These are phyloP conservation scores for Ichneumoninae sp. DNA, from an alignment of 2,888 invertebrate species.

Conservation along the genomic window DNA sequence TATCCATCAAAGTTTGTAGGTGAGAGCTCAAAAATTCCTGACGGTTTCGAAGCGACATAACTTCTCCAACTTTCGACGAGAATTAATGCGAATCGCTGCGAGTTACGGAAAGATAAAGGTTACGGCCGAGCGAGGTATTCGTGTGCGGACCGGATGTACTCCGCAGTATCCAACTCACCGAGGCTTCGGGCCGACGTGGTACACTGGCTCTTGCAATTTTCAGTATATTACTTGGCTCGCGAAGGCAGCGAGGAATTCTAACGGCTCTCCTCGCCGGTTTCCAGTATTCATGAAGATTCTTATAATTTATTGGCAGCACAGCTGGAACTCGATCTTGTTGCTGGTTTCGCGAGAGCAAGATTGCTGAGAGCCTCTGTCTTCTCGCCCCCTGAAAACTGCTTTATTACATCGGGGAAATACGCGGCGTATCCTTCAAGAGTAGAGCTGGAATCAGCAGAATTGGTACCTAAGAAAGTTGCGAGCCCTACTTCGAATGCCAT, in stretches of 20 bases:
- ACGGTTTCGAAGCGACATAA: background rate
- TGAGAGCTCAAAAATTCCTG: background rate
- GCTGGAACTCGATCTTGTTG: constrained; percentile 12
- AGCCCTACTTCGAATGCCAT: background rate
- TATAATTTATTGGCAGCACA: constrained; percentile 22
- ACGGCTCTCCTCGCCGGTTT: background rate
- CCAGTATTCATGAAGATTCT: constrained; percentile 48
- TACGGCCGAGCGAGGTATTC: background rate
- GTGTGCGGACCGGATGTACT: background rate
- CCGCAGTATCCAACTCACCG: constrained; percentile 2
- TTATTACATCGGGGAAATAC: constrained; percentile 13
- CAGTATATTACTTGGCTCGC: constrained; percentile 19
- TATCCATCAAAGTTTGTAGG: background rate
- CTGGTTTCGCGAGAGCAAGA: background rate
- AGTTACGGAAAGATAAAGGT: background rate
- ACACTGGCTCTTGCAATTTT: constrained; percentile 26
- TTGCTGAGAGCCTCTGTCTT: constrained; percentile 3
- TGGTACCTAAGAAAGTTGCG: background rate
- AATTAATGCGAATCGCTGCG: background rate
- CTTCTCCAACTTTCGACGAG: background rate
- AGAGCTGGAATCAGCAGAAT: constrained; percentile 2
- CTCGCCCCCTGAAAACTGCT: constrained; percentile 4
- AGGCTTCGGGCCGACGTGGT: background rate
- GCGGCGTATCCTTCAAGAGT: background rate
- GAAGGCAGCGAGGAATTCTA: background rate